Conservation (phyloP, 1,140 invertebrate genomes). For the Dreissena polymorpha region DNA sequence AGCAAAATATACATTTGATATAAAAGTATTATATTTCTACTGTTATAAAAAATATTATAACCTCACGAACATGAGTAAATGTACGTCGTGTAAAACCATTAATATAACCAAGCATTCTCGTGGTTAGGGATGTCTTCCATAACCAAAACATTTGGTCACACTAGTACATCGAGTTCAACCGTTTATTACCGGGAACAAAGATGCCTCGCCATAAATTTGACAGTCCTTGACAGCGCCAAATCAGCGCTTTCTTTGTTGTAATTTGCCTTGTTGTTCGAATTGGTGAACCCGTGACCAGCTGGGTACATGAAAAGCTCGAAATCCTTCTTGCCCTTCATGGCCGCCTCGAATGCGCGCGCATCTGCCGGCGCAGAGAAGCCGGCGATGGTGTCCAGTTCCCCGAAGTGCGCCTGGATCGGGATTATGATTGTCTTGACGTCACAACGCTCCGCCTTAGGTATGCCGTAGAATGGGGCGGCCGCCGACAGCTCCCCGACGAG, state of each 20-base stretch:
- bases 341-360: conserved; percentile 35
- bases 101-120: too few species aligned
- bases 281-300: conserved; percentile 59
- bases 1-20: too few species aligned
- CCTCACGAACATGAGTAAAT: too few species aligned
- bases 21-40: too few species aligned
- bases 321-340: conserved; percentile 29
- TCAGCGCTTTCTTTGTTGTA: conserved; percentile 47
- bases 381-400: conserved; percentile 59
- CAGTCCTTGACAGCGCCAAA: conserved; percentile 43
- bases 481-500: conserved; percentile 67
- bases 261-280: conserved; percentile 45
- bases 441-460: conserved; percentile 61
- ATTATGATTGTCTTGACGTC: conserved; percentile 70
- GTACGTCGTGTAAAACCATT: too few species aligned
- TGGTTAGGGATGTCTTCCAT: too few species aligned
- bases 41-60: too few species aligned
- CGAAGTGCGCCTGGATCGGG: conserved; percentile 75
- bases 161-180: too few species aligned
- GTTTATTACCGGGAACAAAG: background rate
- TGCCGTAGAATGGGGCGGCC: conserved; percentile 75
- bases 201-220: conserved; percentile 49
- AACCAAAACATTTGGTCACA: too few species aligned
- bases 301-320: conserved; percentile 54
- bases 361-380: conserved; percentile 61